Evolutionary conservation across 2,113 vertebrate genomes (phyloP).

Genomic region (Otolemur garnettii): DNA sequence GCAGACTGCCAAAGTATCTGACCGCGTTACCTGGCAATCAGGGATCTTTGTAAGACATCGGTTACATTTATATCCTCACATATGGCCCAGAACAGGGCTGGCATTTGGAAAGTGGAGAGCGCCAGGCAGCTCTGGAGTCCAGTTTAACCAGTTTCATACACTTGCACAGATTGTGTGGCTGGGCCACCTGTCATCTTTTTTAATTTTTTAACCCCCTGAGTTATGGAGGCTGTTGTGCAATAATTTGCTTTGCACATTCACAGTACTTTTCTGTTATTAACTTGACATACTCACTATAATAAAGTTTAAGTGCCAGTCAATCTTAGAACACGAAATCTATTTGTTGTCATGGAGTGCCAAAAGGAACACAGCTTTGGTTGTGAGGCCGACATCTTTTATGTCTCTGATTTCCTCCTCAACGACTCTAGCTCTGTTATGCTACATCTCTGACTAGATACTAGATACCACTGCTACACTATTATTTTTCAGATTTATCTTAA

Average conservation of each 20-base stretch:
- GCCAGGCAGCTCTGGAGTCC: not conserved
- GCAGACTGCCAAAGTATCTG: conserved; percentile 61
- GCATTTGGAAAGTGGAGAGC: not conserved
- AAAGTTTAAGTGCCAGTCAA: not conserved
- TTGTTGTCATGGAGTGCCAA: not conserved
- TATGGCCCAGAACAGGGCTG: conserved; percentile 50
- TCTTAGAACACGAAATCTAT: conserved; percentile 39
- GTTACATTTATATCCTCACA: conserved; percentile 53
- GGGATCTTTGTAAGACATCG: conserved; percentile 65
- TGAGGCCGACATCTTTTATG: conserved; percentile 41
- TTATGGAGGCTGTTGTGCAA: not conserved
- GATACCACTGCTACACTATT: conserved; percentile 75
- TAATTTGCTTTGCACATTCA: conserved; percentile 51
- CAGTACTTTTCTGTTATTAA: conserved; percentile 37
- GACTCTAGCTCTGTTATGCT: conserved; percentile 71
- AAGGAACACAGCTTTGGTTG: not conserved
- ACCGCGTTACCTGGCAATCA: conserved; percentile 65
- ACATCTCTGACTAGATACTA: conserved; percentile 64
- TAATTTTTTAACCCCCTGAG: not conserved
- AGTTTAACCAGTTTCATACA: conserved; percentile 39
- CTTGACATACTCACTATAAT: conserved; percentile 28
- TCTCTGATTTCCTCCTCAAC: conserved; percentile 77
- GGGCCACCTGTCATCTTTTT: not conserved
- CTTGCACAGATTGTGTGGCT: not conserved
- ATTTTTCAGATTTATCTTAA: conserved; percentile 34